A percentile compares a stretch with the other conserved stretches of the same genome.
These are phyloP conservation scores for Pollenia angustigena DNA, from an alignment of 2,888 invertebrate genomes.

Conservation along the genomic window DNA sequence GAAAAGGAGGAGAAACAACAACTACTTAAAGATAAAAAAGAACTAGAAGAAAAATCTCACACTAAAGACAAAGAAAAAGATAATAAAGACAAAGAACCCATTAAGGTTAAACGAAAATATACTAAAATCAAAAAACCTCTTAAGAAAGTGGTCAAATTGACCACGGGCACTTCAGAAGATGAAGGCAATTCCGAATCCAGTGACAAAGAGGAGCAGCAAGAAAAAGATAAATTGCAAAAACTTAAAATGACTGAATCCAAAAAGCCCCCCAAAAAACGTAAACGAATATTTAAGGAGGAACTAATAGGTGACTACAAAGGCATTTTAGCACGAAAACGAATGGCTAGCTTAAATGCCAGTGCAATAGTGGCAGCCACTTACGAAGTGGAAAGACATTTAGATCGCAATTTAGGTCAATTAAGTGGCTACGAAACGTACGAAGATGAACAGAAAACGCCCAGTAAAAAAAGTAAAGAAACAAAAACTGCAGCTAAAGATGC, in stretches of 20 bases:
- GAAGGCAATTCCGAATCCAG: conserved; percentile 77
- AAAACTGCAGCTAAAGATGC: conserved; percentile 62
- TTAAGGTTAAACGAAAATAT: conserved; percentile 76
- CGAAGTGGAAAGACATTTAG: conserved; percentile 86
- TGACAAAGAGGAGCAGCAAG: conserved; percentile 70
- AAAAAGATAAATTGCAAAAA: conserved; percentile 73
- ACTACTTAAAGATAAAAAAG: conserved; percentile 80
- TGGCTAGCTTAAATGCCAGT: conserved; percentile 96
- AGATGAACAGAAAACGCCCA: conserved; percentile 80
- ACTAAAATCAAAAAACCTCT: conserved; percentile 75
- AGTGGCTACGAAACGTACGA: conserved; percentile 83
- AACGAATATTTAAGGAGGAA: conserved; percentile 84
- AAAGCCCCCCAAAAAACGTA: conserved; percentile 84
- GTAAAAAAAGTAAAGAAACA: conserved; percentile 73
- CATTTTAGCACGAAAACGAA: conserved; percentile 94
- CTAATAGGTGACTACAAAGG: conserved; percentile 89
- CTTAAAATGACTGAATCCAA: conserved; percentile 76
- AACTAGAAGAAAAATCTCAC: conserved; percentile 72
- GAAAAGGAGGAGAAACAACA: conserved; percentile 77
- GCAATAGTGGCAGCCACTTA: conserved; percentile 96
- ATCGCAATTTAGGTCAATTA: conserved; percentile 82
- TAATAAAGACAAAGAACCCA: conserved; percentile 73
- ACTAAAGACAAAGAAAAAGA: conserved; percentile 77
- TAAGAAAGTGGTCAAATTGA: conserved; percentile 76
- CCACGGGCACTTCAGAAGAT: conserved; percentile 75